Evolutionary conservation across 2,113 vertebrate species (phyloP).

Genomic region (Chaenocephalus aceratus): DNA sequence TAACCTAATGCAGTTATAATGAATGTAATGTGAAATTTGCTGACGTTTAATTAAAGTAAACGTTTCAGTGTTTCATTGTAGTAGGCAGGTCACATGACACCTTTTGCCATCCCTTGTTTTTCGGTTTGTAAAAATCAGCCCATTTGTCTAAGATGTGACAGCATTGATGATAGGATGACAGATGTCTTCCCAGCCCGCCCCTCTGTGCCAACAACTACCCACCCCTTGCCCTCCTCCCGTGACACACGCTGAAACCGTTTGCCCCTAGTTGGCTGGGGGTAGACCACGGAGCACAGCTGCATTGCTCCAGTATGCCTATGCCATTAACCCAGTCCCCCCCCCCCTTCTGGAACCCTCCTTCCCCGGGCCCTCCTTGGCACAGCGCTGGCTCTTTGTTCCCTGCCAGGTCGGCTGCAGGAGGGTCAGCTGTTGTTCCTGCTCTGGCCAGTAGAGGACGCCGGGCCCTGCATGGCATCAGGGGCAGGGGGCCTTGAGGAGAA

Average conservation of each 20-base stretch:
- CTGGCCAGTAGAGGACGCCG: slow-evolving; percentile 77
- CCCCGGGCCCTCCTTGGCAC: slow-evolving; percentile 67
- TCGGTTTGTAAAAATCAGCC: slow-evolving; percentile 58
- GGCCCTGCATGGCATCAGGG: slow-evolving; percentile 32
- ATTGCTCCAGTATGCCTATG: slow-evolving; percentile 38
- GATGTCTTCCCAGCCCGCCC: slow-evolving; percentile 70
- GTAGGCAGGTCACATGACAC: slow-evolving; percentile 48
- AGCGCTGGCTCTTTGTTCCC: slow-evolving; percentile 76
- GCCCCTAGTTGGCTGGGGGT: slow-evolving; percentile 48
- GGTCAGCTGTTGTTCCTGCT: slow-evolving; percentile 72
- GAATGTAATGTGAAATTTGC: too few relatives aligned
- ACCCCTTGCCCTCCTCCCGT: slow-evolving; percentile 2
- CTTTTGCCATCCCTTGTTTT: slow-evolving; percentile 62
- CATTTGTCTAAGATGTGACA: slow-evolving; percentile 73
- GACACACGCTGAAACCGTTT: slow-evolving; percentile 34
- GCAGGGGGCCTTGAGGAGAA: slow-evolving; percentile 13
- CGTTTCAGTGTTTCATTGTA: too few relatives aligned
- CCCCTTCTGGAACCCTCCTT: slow-evolving; percentile 23
- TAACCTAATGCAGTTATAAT: too few relatives aligned
- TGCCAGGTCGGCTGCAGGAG: slow-evolving; percentile 63
- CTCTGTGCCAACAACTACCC: slow-evolving; percentile 55
- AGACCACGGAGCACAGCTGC: slow-evolving; percentile 63
- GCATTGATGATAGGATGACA: slow-evolving; percentile 75
- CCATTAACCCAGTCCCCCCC: slow-evolving; percentile 27
- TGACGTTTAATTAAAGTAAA: too few relatives aligned